These are phyloP conservation scores for Drosophila fuyamai DNA, from an alignment of 1,140 invertebrate genomes.

Conservation along the genomic window DNA sequence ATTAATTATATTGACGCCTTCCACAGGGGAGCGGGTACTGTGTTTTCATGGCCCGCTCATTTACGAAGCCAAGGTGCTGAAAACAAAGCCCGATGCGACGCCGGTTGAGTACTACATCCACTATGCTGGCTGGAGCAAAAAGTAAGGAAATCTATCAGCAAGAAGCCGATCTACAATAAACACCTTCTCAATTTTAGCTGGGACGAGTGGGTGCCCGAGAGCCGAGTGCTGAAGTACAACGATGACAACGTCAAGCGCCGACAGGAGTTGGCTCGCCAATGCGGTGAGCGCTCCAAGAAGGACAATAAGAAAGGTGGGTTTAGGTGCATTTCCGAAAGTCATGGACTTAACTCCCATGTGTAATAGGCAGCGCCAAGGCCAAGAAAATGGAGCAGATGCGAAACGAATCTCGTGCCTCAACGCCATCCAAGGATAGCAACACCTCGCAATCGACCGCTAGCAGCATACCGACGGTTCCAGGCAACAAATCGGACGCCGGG, in stretches of 20 bases:
- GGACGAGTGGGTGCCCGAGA: slow-evolving; percentile 99
- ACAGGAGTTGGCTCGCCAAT: slow-evolving; percentile 90
- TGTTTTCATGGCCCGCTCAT: slow-evolving; percentile 98
- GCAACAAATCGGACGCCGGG: slow-evolving; percentile 36
- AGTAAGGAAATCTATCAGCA: slow-evolving; percentile 87
- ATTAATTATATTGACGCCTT: slow-evolving; percentile 13
- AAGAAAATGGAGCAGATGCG: slow-evolving; percentile 75
- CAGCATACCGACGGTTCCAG: slow-evolving; percentile 16
- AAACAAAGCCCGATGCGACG: slow-evolving; percentile 92
- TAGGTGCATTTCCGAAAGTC: not conserved
- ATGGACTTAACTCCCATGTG: not conserved
- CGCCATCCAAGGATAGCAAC: slow-evolving; percentile 85
- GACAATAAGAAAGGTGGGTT: slow-evolving; percentile 87
- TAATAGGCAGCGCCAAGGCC: slow-evolving; percentile 64
- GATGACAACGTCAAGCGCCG: slow-evolving; percentile 96
- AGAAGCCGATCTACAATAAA: slow-evolving; percentile 3
- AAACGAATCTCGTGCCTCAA: slow-evolving; percentile 88
- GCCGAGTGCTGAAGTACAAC: slow-evolving; percentile 95
- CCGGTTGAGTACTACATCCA: slow-evolving; percentile 96
- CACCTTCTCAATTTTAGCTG: slow-evolving; percentile 88
- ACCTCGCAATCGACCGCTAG: slow-evolving; percentile 35
- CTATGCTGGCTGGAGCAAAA: slow-evolving; percentile 99
- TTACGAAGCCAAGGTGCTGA: slow-evolving; percentile 98
- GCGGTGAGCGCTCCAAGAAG: slow-evolving; percentile 89
- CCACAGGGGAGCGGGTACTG: slow-evolving; percentile 95